Conservation (phyloP, 1,140 invertebrate species). For the Megathymus violae region DNA sequence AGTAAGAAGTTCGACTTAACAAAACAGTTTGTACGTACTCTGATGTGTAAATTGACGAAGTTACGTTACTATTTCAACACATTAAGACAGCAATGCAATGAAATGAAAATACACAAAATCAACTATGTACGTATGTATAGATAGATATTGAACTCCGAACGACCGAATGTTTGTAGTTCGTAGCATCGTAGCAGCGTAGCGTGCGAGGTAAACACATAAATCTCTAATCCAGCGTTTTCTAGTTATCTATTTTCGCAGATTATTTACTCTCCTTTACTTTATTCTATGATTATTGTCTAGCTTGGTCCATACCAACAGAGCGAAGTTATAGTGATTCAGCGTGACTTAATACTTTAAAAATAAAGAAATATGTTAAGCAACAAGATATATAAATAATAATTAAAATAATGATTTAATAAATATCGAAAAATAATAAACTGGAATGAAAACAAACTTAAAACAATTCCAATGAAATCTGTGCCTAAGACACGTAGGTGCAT, state of each 20-base stretch:
- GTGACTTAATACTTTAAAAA: too few species aligned
- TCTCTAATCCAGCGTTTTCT: slow-evolving; percentile 14
- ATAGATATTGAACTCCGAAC: slow-evolving; percentile 11
- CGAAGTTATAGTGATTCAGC: neutral
- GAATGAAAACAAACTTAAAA: neutral
- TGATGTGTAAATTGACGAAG: too few species aligned
- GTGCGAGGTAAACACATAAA: slow-evolving; percentile 25
- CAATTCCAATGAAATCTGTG: slow-evolving; percentile 8
- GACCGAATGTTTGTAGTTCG: slow-evolving; percentile 15
- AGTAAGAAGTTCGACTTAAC: too few species aligned
- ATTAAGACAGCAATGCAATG: neutral
- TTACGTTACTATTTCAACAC: too few species aligned
- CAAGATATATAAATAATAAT: neutral
- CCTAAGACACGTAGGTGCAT: slow-evolving; percentile 6
- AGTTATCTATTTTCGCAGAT: slow-evolving; percentile 8
- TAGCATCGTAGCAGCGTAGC: neutral
- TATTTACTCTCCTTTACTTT: slow-evolving; percentile 16
- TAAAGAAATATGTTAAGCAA: slow-evolving; percentile 2
- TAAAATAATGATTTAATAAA: neutral
- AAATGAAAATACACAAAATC: neutral
- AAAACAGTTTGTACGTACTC: too few species aligned
- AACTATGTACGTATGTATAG: too few species aligned
- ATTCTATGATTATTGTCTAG: too few species aligned
- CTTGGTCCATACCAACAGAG: too few species aligned
- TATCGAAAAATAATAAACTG: neutral